Conservation (phyloP, 2,797 vertebrate species). For the Gallinago nigripennis region DNA sequence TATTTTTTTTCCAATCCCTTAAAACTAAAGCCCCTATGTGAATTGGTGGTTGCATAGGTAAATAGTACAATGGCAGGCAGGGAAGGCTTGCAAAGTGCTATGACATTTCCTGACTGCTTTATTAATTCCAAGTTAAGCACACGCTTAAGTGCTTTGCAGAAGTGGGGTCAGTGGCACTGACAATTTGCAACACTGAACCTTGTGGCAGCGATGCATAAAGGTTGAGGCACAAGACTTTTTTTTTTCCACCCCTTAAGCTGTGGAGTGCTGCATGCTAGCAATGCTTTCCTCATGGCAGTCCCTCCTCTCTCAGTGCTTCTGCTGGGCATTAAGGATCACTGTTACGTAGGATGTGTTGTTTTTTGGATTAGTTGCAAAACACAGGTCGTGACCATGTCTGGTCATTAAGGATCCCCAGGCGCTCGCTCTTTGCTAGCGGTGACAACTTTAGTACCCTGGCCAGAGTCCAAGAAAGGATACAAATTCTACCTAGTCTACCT, state of each 20-base stretch:
- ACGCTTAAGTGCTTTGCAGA: slow-evolving; percentile 46
- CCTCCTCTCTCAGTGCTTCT: background rate
- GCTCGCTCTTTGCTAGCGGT: background rate
- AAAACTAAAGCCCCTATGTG: background rate
- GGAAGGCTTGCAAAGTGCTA: background rate
- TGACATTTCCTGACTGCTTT: slow-evolving; percentile 46
- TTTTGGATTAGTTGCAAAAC: slow-evolving; percentile 66
- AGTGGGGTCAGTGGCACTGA: slow-evolving; percentile 61
- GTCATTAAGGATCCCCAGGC: slow-evolving; percentile 60
- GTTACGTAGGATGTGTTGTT: slow-evolving; percentile 13
- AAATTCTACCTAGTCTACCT: slow-evolving; percentile 47
- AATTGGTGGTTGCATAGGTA: background rate
- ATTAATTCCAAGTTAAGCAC: slow-evolving; percentile 56
- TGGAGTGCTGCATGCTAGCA: background rate
- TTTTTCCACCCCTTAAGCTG: background rate
- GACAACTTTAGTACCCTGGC: slow-evolving; percentile 44
- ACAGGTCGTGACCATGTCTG: slow-evolving; percentile 46
- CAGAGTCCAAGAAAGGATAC: slow-evolving; percentile 20
- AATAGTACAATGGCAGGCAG: background rate
- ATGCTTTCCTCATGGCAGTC: background rate
- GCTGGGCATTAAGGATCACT: background rate
- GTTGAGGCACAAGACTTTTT: background rate
- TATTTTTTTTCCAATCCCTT: background rate
- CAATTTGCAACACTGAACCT: slow-evolving; percentile 52
- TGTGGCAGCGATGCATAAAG: slow-evolving; percentile 56